Conservation (phyloP, 1,140 invertebrate species). For the Brachionus koreanus region DNA sequence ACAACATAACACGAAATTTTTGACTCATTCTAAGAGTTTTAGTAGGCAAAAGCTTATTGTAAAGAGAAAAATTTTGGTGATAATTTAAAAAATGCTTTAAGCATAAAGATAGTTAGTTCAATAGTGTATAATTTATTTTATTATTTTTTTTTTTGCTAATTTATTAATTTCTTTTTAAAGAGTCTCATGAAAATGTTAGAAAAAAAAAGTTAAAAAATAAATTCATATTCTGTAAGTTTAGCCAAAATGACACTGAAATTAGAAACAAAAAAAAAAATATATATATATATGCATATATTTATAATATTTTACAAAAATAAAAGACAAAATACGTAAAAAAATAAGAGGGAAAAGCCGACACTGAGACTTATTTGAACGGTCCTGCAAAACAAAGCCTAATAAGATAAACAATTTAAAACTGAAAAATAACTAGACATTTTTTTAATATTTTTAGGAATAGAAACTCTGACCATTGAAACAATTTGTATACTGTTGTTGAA, state of each 20-base stretch:
- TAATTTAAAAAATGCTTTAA: no score
- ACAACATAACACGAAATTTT: no score
- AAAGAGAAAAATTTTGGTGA: no score
- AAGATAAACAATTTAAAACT: background rate
- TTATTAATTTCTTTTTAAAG: background rate
- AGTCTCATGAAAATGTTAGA: background rate
- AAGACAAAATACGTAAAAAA: background rate
- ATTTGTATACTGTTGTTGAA: background rate
- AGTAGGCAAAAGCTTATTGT: no score
- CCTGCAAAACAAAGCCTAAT: background rate
- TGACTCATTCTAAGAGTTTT: no score
- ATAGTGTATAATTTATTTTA: background rate
- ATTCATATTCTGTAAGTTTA: background rate
- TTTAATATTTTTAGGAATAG: background rate
- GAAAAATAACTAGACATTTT: background rate
- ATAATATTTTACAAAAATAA: conserved; percentile 1
- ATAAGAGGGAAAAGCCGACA: background rate
- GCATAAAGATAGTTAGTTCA: no score
- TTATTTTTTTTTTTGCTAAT: background rate
- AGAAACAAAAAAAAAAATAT: background rate
- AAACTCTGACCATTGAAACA: conserved; percentile 4
- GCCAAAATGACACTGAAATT: background rate
- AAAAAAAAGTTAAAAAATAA: background rate
- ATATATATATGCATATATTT: background rate
- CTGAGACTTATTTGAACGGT: background rate